Base-by-base conservation (phyloP, 1,140 invertebrate species). In the Pemphigus obesinymphae region DNA sequence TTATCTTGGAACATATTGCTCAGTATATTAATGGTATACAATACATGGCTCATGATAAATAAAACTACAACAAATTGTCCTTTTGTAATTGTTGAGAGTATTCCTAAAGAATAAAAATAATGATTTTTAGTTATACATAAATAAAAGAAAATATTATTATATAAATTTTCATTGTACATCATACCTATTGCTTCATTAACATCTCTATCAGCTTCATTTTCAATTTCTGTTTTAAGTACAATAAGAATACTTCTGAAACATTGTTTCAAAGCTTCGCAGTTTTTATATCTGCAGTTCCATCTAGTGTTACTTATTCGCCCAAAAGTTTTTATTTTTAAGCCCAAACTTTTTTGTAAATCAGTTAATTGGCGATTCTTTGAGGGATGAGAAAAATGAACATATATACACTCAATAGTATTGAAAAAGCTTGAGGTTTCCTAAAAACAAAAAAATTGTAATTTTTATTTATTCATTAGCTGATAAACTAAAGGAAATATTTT, bases 51-150 rank as follows among this genome's bases (percentile, higher is more conserved):
- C 70, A 31, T 50, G 70, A 50, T 73, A 7, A 73, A 50, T 45
- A 50, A 73, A 31, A 73, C 23, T 73, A 73, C 26, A 73, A 73
- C 15, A 73, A 73, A 73, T 73, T n/a, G 3, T 29, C 43, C 43
- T 48, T 72, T 72, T 73, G 70, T 73, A 73, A 50, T 73, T 73
- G 43, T 73, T 50, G 43, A 15, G 70, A 29, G 43, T 73, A 73
- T 73, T 73, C 23, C 43, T 73, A 50, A 26, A 37, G 40, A 72
- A 72, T 40, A 26, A 43, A 45, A 37, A 70, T 23, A 73, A 73
- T 45, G 26, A 31, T 45, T 43, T 34, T 53, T 5, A 58, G 55
- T 29, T 58, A 61, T 61, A 61, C 4, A 31, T 34, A 61, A 29
- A 61, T 63, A 31, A 72, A 48, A 43, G 0, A 13, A 73, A 63